phyloP scores from a whole-genome alignment of 2,797 vertebrate genomes.

The Sebastes trivittatus region DNA sequence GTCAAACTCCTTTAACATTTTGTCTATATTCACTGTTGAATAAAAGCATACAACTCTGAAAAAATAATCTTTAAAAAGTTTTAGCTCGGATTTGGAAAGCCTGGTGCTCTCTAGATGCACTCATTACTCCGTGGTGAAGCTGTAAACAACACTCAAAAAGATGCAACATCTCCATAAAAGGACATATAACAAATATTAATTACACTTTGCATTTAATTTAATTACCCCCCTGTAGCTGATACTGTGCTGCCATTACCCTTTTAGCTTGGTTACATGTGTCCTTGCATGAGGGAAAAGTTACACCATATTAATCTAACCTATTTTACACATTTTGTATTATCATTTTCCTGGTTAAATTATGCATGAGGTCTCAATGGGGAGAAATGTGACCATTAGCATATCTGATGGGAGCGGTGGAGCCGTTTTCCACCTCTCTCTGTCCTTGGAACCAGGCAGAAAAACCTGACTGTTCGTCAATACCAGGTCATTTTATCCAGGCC shows the following conservation, averaged over 20 bases:
- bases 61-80: not conserved
- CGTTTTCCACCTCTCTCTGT: constrained; percentile 74
- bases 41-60: not conserved
- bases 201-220: constrained; percentile 32
- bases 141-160: constrained; percentile 11
- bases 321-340: constrained; percentile 80
- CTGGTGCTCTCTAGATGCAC: not conserved
- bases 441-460: constrained; percentile 79
- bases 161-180: not conserved
- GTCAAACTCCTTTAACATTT: not conserved
- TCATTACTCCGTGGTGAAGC: not conserved
- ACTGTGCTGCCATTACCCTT: constrained; percentile 27
- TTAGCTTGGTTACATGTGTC: constrained; percentile 62
- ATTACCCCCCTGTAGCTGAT: constrained; percentile 18
- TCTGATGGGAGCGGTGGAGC: constrained; percentile 77
- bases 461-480: constrained; percentile 86
- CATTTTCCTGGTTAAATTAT: constrained; percentile 82
- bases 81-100: not conserved
- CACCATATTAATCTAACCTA: constrained; percentile 73
- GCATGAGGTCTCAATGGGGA: constrained; percentile 81
- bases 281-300: constrained; percentile 70
- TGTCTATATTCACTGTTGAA: not conserved
- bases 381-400: constrained; percentile 85
- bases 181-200: constrained; percentile 37
- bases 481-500: constrained; percentile 81